These are phyloP conservation scores for Brachyptera putata DNA, from an alignment of 2,888 invertebrate genomes.

Conservation along the genomic window DNA sequence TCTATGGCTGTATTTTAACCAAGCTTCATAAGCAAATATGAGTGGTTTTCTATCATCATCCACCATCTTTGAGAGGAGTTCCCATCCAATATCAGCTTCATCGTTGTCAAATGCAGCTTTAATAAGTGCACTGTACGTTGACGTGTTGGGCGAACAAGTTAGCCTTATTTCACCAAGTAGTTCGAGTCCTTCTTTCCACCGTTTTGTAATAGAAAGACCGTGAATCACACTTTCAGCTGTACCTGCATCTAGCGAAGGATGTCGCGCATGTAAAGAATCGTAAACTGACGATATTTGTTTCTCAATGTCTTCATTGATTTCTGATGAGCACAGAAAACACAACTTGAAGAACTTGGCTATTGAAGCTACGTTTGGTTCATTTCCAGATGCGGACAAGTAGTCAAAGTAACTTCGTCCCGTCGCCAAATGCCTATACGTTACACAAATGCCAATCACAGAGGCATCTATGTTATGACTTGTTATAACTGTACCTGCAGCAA, in stretches of 20 bases:
- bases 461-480: conserved; percentile 57
- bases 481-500: conserved; percentile 44
- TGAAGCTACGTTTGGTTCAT: conserved; percentile 54
- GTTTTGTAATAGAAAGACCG: conserved; percentile 58
- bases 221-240: conserved; percentile 58
- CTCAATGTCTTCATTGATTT: conserved; percentile 47
- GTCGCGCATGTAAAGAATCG: conserved; percentile 48
- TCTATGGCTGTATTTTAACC: conserved; percentile 50
- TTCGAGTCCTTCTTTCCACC: conserved; percentile 60
- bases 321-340: conserved; percentile 46
- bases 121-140: conserved; percentile 52
- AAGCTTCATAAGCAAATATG: conserved; percentile 50
- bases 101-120: conserved; percentile 57
- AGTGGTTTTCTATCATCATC: conserved; percentile 45
- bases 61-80: conserved; percentile 55
- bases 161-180: conserved; percentile 57
- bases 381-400: conserved; percentile 49
- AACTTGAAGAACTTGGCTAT: conserved; percentile 55
- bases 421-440: conserved; percentile 45
- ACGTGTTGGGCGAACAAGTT: conserved; percentile 47
- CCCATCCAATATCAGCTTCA: conserved; percentile 56
- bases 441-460: conserved; percentile 53
- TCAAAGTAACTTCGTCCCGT: conserved; percentile 56
- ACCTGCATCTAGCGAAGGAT: conserved; percentile 55
- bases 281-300: conserved; percentile 53